These are phyloP conservation scores for Hypocryptadius cinnamomeus DNA, from an alignment of 2,113 vertebrate genomes.

Conservation along the genomic window DNA sequence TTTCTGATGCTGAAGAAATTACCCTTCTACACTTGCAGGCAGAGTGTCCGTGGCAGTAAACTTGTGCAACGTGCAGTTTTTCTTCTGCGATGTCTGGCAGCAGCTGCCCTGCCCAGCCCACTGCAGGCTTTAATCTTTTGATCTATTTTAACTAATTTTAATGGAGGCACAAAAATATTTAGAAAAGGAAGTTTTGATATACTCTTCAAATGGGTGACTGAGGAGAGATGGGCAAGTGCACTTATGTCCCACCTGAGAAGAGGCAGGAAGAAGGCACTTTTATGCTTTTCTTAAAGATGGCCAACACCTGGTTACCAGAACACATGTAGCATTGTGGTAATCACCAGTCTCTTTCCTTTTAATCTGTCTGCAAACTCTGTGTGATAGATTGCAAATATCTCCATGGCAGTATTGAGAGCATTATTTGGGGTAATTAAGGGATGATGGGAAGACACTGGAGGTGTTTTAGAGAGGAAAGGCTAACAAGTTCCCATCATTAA, in stretches of 20 bases:
- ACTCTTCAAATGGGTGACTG: background rate
- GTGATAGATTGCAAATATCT: background rate
- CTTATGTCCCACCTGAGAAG: background rate
- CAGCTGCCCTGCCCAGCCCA: background rate
- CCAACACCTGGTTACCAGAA: background rate
- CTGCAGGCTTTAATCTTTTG: background rate
- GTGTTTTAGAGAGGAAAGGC: background rate
- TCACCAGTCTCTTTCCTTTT: background rate
- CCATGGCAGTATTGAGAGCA: rapidly evolving
- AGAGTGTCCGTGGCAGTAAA: background rate
- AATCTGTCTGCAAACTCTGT: background rate
- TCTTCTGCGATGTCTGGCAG: background rate
- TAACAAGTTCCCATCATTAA: background rate
- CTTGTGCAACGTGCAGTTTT: background rate
- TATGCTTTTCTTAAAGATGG: background rate
- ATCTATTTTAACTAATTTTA: background rate
- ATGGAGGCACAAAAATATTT: background rate
- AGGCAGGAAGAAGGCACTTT: background rate
- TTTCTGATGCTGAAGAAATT: background rate
- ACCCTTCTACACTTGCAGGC: background rate
- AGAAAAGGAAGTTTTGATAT: background rate
- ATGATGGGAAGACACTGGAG: background rate
- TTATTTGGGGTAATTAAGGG: background rate
- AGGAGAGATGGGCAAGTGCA: background rate
- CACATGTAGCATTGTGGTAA: background rate